phyloP scores from a whole-genome alignment of 2,888 invertebrate genomes.

The Cabera pusaria region DNA sequence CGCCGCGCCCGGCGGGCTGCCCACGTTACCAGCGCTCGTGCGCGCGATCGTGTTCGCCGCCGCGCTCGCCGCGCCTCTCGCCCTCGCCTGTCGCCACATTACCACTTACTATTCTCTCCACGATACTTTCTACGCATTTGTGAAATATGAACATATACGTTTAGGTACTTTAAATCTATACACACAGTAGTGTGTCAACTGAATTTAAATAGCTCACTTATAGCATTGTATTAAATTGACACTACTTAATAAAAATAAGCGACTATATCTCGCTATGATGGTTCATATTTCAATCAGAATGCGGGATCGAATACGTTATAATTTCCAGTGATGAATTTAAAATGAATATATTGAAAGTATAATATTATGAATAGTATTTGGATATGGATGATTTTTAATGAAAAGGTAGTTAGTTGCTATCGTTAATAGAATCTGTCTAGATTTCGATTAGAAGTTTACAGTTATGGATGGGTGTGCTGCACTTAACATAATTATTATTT shows the following conservation, averaged over 20 bases:
- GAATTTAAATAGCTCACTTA: no score
- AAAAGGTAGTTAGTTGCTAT: no score
- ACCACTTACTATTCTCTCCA: slow-evolving; percentile 23
- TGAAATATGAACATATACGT: no score
- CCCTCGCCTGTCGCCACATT: slow-evolving; percentile 68
- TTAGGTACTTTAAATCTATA: no score
- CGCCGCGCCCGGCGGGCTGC: slow-evolving; percentile 63
- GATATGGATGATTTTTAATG: neutral
- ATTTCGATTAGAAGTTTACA: no score
- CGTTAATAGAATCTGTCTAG: no score
- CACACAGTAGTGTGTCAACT: no score
- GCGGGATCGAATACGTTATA: neutral
- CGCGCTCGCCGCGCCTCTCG: slow-evolving; percentile 79
- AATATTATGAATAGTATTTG: no score
- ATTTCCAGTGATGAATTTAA: slow-evolving; percentile 3
- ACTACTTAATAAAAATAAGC: no score
- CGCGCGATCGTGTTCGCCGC: slow-evolving; percentile 81
- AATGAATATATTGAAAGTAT: no score
- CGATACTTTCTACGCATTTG: slow-evolving; percentile 2
- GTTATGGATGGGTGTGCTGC: slow-evolving; percentile 10
- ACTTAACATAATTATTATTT: slow-evolving; percentile 31
- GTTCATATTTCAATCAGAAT: slow-evolving; percentile 3
- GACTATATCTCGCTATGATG: no score
- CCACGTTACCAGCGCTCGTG: slow-evolving; percentile 85
- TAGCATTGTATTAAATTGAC: no score